A percentile compares a stretch with the other conserved stretches of the same genome.
Conservation (phyloP, 2,113 vertebrate species). For the Lophochroa leadbeateri region DNA sequence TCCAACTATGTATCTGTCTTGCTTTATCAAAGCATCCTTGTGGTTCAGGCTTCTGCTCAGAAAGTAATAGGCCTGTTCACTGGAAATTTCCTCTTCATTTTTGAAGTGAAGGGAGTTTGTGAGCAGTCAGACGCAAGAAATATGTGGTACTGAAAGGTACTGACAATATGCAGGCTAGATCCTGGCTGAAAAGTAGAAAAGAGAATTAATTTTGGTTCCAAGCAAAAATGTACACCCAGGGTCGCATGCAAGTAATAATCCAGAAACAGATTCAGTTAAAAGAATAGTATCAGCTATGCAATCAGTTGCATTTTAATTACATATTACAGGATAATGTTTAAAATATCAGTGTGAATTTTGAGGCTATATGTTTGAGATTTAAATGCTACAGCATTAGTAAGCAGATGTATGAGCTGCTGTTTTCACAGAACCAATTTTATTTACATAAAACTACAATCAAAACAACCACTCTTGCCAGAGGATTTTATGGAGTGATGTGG, state of each 20-base stretch:
- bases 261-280: background rate
- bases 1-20: background rate
- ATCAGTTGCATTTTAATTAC: background rate
- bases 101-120: background rate
- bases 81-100: background rate
- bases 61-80: background rate
- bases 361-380: background rate
- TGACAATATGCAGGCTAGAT: background rate
- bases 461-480: background rate
- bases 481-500: background rate
- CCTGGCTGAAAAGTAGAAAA: background rate
- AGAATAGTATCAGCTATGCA: background rate
- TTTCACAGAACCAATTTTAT: background rate
- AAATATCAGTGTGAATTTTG: background rate
- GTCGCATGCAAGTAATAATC: background rate
- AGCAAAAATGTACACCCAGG: background rate
- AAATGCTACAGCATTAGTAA: background rate
- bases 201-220: background rate
- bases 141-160: background rate
- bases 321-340: background rate
- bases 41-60: fast-evolving
- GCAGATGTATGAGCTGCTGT: background rate
- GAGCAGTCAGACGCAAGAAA: background rate
- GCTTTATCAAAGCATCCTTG: background rate
- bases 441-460: background rate